phyloP scores from a whole-genome alignment of 2,888 invertebrate species.

The Cataglyphis cursor region DNA sequence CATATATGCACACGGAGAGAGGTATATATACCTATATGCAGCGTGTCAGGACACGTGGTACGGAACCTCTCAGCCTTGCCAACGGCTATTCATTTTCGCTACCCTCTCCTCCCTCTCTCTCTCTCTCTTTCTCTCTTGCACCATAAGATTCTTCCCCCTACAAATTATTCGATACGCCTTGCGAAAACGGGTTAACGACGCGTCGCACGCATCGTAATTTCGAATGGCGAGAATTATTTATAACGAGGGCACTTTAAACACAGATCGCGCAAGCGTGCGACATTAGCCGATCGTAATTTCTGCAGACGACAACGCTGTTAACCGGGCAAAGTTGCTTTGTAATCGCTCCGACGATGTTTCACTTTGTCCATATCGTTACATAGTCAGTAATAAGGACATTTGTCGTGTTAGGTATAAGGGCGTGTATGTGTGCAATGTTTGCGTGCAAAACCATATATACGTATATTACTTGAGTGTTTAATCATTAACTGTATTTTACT shows the following conservation, averaged over 20 bases:
- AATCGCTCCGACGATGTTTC: slow-evolving; percentile 40
- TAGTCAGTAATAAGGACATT: slow-evolving; percentile 59
- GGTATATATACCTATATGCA: slow-evolving; percentile 77
- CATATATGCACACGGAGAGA: slow-evolving; percentile 64
- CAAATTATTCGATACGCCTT: slow-evolving; percentile 72
- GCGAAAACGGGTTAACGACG: slow-evolving; percentile 44
- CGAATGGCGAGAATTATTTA: slow-evolving; percentile 49
- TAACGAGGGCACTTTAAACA: slow-evolving; percentile 10
- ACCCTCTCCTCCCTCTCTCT: slow-evolving; percentile 38
- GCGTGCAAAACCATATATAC: slow-evolving; percentile 41
- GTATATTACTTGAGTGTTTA: slow-evolving; percentile 57
- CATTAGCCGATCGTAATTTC: slow-evolving; percentile 61
- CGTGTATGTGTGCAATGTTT: background rate
- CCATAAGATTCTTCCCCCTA: slow-evolving; percentile 69
- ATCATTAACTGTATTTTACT: slow-evolving; percentile 70
- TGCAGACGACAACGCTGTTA: slow-evolving; percentile 43
- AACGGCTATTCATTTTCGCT: slow-evolving; percentile 79
- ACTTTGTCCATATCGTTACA: slow-evolving; percentile 46
- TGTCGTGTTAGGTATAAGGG: slow-evolving; percentile 8
- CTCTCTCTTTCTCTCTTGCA: background rate
- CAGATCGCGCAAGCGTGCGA: slow-evolving; percentile 1
- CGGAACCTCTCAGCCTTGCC: slow-evolving; percentile 79
- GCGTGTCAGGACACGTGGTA: slow-evolving; percentile 83
- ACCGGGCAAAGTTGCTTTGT: slow-evolving; percentile 48
- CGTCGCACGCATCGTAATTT: slow-evolving; percentile 56